Base-by-base conservation (phyloP, 2,113 vertebrate genomes). In the Okapia johnstoni region DNA sequence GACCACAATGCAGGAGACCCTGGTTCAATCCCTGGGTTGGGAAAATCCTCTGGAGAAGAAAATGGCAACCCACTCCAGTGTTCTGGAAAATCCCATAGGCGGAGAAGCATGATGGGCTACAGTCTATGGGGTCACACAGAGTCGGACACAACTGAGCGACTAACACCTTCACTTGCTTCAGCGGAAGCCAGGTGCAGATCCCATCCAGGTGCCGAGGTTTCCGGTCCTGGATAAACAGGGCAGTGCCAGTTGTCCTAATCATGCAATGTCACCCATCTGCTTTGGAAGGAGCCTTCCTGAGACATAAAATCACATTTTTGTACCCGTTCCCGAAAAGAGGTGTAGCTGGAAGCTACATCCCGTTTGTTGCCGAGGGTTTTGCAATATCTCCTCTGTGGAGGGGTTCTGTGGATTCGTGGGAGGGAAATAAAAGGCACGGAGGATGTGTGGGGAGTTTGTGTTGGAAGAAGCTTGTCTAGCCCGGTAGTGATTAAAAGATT, bases 361-460 rank as follows among this genome's bases (percentile, higher is more conserved):
- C 15, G 0, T 17, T 13, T 66, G 85, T 54, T 58, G n/a, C 46
- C 6, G 52, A 60, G 88, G 85, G 9, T 73, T 61, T 55, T 19
- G n/a, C 0, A 1, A 23, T 50, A 7, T 80, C 85, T 60, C 79
- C 85, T 81, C 79, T 1, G 1, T 6, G 25, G 55, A 93, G 86
- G 79, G 70, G 40, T 63, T 61, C 26, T 40, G 52, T 48, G 77
- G 63, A 19, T 54, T 77, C 14, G 50, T 90, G 26, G 93, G 93
- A 80, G 89, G 40, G 9, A 73, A 61, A 94, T 50, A 28, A 92
- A 86, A 95, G 77, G 58, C 9, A 54, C 0, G 12, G 81, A 77
- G 60, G 86, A 57, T 43, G 83, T 57, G 58, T 94, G 96, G 96
- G 94, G 70, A 61, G 88, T 92, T 95, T 87, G 96, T 96, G 90